Evolutionary conservation across 2,797 vertebrate species (phyloP).

Genomic region (Microctenopoma steveboyesi): DNA sequence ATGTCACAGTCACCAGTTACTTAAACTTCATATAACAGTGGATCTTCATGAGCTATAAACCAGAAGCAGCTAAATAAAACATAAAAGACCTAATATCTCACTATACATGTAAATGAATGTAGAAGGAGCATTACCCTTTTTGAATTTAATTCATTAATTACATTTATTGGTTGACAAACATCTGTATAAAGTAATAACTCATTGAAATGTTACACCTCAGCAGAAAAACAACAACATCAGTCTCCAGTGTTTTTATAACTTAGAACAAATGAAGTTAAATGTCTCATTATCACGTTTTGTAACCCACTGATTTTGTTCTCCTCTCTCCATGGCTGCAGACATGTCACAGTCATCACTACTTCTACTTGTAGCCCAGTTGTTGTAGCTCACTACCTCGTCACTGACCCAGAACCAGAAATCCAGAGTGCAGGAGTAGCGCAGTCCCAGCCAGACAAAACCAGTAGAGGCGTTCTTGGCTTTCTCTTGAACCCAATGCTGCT

Average conservation of each 20-base stretch:
- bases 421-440: constrained; percentile 48
- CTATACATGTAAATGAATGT: too few species aligned
- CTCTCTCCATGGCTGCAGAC: constrained; percentile 25
- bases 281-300: rapidly evolving
- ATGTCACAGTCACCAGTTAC: too few species aligned
- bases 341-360: rapidly evolving
- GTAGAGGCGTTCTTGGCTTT: rapidly evolving
- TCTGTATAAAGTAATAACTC: too few species aligned
- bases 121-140: too few species aligned
- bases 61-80: too few species aligned
- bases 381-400: rapidly evolving
- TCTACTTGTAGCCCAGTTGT: background rate
- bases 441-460: constrained; percentile 24
- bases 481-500: background rate
- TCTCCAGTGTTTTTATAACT: background rate
- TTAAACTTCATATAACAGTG: too few species aligned
- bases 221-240: too few species aligned
- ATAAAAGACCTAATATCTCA: too few species aligned
- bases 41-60: too few species aligned
- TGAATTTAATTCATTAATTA: too few species aligned
- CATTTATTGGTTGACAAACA: too few species aligned
- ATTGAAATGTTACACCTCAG: too few species aligned
- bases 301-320: rapidly evolving
- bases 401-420: constrained; percentile 52
- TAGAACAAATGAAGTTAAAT: constrained; percentile 47